phyloP scores from a whole-genome alignment of 2,113 vertebrate species.

The Naja naja region DNA sequence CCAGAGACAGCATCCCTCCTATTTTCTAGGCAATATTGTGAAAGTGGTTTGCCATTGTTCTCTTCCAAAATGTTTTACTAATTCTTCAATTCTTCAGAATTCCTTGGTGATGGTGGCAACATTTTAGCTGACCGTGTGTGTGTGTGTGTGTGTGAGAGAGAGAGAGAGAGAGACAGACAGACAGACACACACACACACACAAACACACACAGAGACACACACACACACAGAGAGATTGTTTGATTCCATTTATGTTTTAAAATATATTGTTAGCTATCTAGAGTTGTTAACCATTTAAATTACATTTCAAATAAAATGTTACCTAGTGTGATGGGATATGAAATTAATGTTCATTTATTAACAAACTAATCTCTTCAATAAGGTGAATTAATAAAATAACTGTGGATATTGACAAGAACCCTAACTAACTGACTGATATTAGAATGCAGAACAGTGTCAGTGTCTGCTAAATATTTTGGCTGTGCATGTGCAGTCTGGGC shows the following conservation, averaged over 20 bases:
- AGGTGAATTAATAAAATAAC: not conserved
- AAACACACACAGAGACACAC: no score
- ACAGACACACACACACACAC: no score
- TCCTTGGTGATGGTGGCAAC: not conserved
- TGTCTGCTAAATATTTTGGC: not conserved
- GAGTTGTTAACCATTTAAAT: not conserved
- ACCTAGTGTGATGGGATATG: not conserved
- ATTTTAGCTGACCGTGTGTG: not conserved
- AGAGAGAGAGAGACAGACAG: no score
- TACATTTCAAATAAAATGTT: not conserved
- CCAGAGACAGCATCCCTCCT: not conserved
- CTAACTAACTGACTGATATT: not conserved
- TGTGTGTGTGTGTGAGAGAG: no score
- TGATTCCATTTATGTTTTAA: not conserved
- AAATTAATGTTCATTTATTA: not conserved
- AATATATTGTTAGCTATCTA: not conserved
- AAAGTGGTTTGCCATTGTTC: not conserved
- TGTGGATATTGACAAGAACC: not conserved
- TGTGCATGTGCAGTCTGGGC: not conserved
- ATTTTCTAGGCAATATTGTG: not conserved
- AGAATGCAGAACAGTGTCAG: not conserved
- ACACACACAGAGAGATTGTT: not conserved
- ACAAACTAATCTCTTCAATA: not conserved
- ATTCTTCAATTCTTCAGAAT: not conserved
- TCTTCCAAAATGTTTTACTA: not conserved